phyloP scores from a whole-genome alignment of 1,140 invertebrate species.

The Bombus waltoni region DNA sequence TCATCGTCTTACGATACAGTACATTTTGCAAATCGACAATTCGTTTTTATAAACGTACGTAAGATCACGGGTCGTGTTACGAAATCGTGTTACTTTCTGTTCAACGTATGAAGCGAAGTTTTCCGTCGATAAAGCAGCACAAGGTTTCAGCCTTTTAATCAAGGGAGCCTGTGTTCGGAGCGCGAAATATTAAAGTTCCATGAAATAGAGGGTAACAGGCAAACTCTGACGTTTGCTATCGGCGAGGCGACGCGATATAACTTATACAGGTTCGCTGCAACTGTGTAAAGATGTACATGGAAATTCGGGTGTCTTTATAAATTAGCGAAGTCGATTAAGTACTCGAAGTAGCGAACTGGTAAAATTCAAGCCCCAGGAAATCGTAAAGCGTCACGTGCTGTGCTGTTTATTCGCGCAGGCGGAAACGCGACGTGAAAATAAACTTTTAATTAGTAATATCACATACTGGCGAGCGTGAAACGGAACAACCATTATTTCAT shows the following conservation, averaged over 20 bases:
- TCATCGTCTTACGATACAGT: too few relatives aligned
- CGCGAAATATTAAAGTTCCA: neutral
- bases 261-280: neutral
- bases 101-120: neutral
- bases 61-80: neutral
- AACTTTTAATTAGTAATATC: conserved; percentile 13
- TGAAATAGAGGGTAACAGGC: neutral
- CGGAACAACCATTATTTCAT: neutral
- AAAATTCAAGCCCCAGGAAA: neutral
- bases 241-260: neutral
- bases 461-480: neutral
- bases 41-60: neutral
- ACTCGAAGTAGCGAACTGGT: neutral
- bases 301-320: neutral
- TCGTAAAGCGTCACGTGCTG: conserved; percentile 16
- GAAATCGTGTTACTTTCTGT: neutral
- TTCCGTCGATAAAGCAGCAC: too few relatives aligned
- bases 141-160: neutral
- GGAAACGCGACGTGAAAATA: conserved; percentile 9
- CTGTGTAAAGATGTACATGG: neutral
- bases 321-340: conserved; percentile 21
- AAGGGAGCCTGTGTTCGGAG: neutral
- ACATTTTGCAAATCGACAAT: neutral
- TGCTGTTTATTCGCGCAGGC: neutral
- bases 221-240: neutral